These are phyloP conservation scores for Catocala fraxini DNA, from an alignment of 2,888 invertebrate species.

Conservation along the genomic window DNA sequence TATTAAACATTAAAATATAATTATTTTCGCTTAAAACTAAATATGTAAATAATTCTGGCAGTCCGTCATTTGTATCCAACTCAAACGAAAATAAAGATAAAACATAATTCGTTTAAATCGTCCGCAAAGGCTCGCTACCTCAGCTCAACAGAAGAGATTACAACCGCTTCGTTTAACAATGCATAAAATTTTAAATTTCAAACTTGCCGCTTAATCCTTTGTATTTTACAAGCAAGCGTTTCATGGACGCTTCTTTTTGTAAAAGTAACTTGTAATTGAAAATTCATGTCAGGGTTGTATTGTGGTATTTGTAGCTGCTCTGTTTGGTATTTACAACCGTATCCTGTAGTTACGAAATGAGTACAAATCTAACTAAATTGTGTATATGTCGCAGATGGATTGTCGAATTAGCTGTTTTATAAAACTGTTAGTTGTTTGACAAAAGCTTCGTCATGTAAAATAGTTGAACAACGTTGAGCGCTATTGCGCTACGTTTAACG, in stretches of 20 bases:
- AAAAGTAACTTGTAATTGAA: not conserved
- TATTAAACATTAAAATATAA: too few relatives aligned
- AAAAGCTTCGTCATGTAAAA: too few relatives aligned
- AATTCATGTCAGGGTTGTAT: not conserved
- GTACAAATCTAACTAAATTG: too few relatives aligned
- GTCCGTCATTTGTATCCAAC: not conserved
- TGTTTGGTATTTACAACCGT: too few relatives aligned
- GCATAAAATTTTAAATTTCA: constrained; percentile 12
- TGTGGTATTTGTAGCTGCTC: too few relatives aligned
- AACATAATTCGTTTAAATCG: constrained; percentile 11
- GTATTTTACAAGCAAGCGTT: not conserved
- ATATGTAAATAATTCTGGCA: not conserved
- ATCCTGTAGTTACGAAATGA: too few relatives aligned
- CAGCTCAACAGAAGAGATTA: constrained; percentile 9
- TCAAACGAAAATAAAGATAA: constrained; percentile 11
- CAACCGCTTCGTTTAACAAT: constrained; percentile 7
- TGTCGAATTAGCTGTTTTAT: too few relatives aligned
- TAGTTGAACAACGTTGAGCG: too few relatives aligned
- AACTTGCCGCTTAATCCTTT: constrained; percentile 5
- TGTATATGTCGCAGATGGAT: too few relatives aligned
- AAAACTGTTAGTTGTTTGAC: too few relatives aligned
- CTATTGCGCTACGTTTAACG: too few relatives aligned
- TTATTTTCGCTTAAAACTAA: too few relatives aligned
- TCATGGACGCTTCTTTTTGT: not conserved
- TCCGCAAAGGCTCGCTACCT: constrained; percentile 2